Evolutionary conservation across 2,797 vertebrate genomes (phyloP), one percentile per base, ranked within the genome.

Genomic region (Rhynchonycteris naso): DNA sequence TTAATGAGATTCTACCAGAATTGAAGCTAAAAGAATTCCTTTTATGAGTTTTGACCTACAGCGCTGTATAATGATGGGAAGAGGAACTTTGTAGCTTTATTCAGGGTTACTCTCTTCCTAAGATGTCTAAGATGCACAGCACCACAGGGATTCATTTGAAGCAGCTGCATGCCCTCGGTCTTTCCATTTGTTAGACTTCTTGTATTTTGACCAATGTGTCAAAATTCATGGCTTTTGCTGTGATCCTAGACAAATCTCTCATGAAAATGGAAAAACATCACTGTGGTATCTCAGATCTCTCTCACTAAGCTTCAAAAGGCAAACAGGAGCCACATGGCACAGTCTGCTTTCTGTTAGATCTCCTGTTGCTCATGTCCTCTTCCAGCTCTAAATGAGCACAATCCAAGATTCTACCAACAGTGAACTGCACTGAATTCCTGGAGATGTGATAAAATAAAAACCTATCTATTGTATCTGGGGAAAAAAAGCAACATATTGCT

Each of bases 241-340:
- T 93, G 90, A 76, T 92, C 59, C 54, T 76, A 83, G 52, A 88
- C 56, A 92, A 88, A 88, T 88, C 38, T 88, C 80, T 95, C 59
- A 93, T 58, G 91, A 91, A 78, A 92, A 81, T 71, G 74, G 30
- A 86, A 78, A 93, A 83, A 68, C 61, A 88, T 14, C 19, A 5
- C 21, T 24, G 7, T 19, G 8, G 24, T 78, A 61, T 82, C 78
- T 95, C 76, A 66, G 63, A 75, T 83, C 69, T 87, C 61, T 69
- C 35, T 90, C 74, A 50, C 30, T 14, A 88, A 94, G 84, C 63
- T 92, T 95, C 94, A 94, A 93, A 96, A 79, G 38, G 59, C 18
- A 68, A 94, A 43, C 38, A 43, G 38, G 7, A 91, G 72, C 26
- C 85, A 63, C 72, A 79, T 24, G 78, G 63, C 63, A 50, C 61